Evolutionary conservation across 2,113 vertebrate genomes (phyloP).

Genomic region (Etia nguti): DNA sequence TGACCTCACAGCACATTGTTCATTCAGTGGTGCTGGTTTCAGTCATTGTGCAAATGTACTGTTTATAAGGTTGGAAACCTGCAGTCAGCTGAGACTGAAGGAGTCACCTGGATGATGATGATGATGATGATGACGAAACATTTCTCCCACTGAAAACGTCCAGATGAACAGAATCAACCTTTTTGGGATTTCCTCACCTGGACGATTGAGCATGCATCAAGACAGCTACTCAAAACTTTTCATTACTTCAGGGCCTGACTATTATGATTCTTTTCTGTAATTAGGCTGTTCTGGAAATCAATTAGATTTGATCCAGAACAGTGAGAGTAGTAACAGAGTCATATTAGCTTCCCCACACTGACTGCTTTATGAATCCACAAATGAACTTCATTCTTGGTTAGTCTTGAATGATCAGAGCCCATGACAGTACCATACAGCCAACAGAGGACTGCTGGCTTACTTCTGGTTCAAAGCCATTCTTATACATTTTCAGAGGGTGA

Average conservation of each 20-base stretch:
- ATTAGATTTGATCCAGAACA: background rate
- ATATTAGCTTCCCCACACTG: background rate
- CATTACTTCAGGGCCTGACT: background rate
- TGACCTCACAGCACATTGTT: background rate
- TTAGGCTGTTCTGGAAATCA: background rate
- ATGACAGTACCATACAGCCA: fast-evolving
- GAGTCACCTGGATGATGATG: no score
- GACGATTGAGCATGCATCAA: background rate
- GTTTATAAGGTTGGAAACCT: background rate
- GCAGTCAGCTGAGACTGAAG: no score
- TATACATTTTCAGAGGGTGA: background rate
- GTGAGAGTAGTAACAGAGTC: background rate
- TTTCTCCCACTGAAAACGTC: background rate
- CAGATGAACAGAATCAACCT: background rate
- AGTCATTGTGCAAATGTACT: background rate
- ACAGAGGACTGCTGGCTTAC: background rate
- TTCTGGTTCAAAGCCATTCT: fast-evolving
- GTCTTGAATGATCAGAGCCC: background rate
- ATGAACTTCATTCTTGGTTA: background rate
- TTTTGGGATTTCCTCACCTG: background rate
- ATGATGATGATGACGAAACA: no score
- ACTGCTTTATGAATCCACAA: background rate
- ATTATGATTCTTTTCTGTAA: background rate
- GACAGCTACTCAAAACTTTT: background rate
- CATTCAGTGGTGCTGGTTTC: background rate